Evolutionary conservation across 2,113 vertebrate genomes (phyloP).

Genomic region (Pseudonaja textilis): DNA sequence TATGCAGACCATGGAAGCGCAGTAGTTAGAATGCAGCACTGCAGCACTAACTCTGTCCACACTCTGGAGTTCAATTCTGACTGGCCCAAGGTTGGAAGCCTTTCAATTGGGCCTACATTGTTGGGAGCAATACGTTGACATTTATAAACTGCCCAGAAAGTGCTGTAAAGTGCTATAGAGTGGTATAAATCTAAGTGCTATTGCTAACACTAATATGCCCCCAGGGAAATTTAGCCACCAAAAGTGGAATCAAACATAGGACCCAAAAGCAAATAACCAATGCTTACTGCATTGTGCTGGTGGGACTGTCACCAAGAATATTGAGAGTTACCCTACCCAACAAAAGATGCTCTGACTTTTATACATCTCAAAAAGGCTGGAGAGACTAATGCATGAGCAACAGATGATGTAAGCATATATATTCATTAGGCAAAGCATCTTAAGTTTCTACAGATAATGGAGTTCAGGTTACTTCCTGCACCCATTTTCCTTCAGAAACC

Average conservation of each 20-base stretch:
- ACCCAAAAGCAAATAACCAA: background rate
- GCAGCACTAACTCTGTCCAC: background rate
- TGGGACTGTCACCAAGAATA: background rate
- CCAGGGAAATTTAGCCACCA: background rate
- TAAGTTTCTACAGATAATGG: background rate
- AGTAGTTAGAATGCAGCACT: background rate
- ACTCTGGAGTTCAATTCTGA: background rate
- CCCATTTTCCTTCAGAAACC: background rate
- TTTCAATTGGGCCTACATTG: background rate
- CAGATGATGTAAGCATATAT: background rate
- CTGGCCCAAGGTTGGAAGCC: background rate
- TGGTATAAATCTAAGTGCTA: background rate
- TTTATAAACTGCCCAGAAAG: background rate
- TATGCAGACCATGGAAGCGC: background rate
- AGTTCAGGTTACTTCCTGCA: background rate
- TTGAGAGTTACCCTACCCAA: background rate
- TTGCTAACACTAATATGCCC: background rate
- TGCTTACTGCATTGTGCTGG: background rate
- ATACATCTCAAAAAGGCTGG: background rate
- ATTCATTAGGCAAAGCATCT: background rate
- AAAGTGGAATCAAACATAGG: background rate
- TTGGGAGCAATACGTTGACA: background rate
- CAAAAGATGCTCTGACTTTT: background rate
- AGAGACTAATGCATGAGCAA: background rate
- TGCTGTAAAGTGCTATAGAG: background rate